phyloP scores from a whole-genome alignment of 2,113 vertebrate genomes.

The Oryzias curvinotus region DNA sequence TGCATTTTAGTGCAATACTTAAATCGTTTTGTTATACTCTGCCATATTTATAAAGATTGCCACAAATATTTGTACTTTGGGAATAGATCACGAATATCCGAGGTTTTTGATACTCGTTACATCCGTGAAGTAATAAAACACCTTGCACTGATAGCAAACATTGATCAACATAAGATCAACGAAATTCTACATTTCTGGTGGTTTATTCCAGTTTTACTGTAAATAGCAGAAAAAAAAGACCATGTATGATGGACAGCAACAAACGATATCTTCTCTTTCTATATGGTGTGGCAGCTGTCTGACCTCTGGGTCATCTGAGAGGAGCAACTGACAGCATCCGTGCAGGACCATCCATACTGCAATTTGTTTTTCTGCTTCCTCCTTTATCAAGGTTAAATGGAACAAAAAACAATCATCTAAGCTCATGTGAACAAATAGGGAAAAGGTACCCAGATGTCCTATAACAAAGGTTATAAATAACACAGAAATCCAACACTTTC shows the following conservation, averaged over 20 bases:
- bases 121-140: slow-evolving; percentile 59
- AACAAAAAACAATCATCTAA: slow-evolving; percentile 80
- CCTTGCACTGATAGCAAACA: slow-evolving; percentile 30
- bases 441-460: slow-evolving; percentile 56
- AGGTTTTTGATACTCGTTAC: slow-evolving; percentile 25
- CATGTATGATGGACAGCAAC: slow-evolving; percentile 28
- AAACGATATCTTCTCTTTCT: slow-evolving; percentile 17
- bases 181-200: slow-evolving; percentile 39
- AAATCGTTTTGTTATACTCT: too few relatives aligned
- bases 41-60: too few relatives aligned
- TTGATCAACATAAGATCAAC: slow-evolving; percentile 26
- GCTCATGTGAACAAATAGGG: slow-evolving; percentile 35
- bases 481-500: slow-evolving; percentile 68
- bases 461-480: slow-evolving; percentile 74
- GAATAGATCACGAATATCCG: too few relatives aligned
- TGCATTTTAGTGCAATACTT: too few relatives aligned
- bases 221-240: slow-evolving; percentile 23
- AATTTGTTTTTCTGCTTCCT: slow-evolving; percentile 78
- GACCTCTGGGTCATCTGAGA: slow-evolving; percentile 72
- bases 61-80: too few relatives aligned
- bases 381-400: slow-evolving; percentile 81
- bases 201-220: slow-evolving; percentile 22
- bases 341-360: slow-evolving; percentile 69
- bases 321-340: slow-evolving; percentile 67
- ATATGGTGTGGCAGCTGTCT: slow-evolving; percentile 62